Conservation (phyloP, 2,888 invertebrate genomes). For the Dynastes grantii region DNA sequence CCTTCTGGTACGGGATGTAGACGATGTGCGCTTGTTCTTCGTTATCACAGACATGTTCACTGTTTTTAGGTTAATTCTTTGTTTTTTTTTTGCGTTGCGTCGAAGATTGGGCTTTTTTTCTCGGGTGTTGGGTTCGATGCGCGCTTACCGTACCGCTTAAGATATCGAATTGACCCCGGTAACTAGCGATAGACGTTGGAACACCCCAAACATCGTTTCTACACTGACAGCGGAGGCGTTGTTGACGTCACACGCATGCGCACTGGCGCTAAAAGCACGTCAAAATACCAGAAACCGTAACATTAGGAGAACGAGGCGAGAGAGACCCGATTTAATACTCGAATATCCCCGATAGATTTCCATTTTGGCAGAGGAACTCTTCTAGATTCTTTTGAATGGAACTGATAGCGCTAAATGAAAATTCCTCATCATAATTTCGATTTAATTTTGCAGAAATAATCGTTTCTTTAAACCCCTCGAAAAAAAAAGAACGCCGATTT, state of each 20-base stretch:
- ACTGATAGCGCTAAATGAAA: too few species aligned
- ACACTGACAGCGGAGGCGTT: conserved; percentile 68
- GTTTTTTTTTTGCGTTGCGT: conserved; percentile 34
- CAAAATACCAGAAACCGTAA: conserved; percentile 43
- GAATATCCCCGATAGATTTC: conserved; percentile 12
- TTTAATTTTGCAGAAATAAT: too few species aligned
- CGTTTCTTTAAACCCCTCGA: neutral
- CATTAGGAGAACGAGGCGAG: conserved; percentile 14
- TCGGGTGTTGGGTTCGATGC: conserved; percentile 29
- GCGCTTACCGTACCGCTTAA: conserved; percentile 42
- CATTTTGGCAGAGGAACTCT: neutral
- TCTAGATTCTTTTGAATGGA: too few species aligned
- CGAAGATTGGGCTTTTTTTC: conserved; percentile 36
- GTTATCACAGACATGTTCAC: conserved; percentile 65
- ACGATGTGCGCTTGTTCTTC: conserved; percentile 44
- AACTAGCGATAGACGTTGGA: conserved; percentile 48
- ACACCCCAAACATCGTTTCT: conserved; percentile 64
- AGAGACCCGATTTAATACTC: conserved; percentile 17
- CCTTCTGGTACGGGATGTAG: conserved; percentile 28
- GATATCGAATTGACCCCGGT: conserved; percentile 57
- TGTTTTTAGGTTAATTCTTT: conserved; percentile 29
- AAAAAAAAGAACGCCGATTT: too few species aligned
- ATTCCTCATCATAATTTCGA: too few species aligned
- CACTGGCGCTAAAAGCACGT: conserved; percentile 40
- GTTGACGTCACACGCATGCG: conserved; percentile 66